These are phyloP conservation scores for Coptotermes formosanus DNA, from an alignment of 1,140 invertebrate genomes.

Conservation along the genomic window DNA sequence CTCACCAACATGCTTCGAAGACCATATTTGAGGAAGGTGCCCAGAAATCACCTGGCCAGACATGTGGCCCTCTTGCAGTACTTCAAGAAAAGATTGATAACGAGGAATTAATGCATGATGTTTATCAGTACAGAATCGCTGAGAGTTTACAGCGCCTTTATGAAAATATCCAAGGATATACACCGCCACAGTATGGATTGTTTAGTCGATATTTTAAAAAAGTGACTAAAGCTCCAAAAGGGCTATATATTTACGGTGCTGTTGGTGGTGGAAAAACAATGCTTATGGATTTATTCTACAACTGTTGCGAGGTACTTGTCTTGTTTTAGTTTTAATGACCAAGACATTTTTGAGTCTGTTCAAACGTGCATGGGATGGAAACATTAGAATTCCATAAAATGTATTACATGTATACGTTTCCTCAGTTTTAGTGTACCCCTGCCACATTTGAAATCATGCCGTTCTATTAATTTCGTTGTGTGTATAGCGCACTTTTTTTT, in stretches of 20 bases:
- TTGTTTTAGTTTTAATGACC: not conserved
- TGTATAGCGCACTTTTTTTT: too few relatives aligned
- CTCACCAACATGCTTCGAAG: not conserved
- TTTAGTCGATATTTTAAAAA: conserved; percentile 52
- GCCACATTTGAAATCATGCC: too few relatives aligned
- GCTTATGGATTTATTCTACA: conserved; percentile 97
- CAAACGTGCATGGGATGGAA: not conserved
- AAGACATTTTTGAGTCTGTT: not conserved
- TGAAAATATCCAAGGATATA: conserved; percentile 61
- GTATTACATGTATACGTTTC: too few relatives aligned
- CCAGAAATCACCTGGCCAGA: not conserved
- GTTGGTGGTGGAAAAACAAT: conserved; percentile 97
- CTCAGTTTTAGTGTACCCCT: too few relatives aligned
- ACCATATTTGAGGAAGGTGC: not conserved
- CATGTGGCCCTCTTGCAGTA: conserved; percentile 47
- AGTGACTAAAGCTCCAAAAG: conserved; percentile 61
- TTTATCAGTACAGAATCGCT: conserved; percentile 68
- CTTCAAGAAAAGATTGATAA: conserved; percentile 59
- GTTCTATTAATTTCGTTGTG: too few relatives aligned
- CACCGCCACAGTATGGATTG: conserved; percentile 49
- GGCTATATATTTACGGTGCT: conserved; percentile 80
- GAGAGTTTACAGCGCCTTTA: conserved; percentile 68
- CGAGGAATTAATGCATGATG: conserved; percentile 64
- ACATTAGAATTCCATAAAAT: too few relatives aligned
- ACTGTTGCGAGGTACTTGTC: conserved; percentile 63